phyloP scores from a whole-genome alignment of 2,797 vertebrate genomes.

The Momotus momota region DNA sequence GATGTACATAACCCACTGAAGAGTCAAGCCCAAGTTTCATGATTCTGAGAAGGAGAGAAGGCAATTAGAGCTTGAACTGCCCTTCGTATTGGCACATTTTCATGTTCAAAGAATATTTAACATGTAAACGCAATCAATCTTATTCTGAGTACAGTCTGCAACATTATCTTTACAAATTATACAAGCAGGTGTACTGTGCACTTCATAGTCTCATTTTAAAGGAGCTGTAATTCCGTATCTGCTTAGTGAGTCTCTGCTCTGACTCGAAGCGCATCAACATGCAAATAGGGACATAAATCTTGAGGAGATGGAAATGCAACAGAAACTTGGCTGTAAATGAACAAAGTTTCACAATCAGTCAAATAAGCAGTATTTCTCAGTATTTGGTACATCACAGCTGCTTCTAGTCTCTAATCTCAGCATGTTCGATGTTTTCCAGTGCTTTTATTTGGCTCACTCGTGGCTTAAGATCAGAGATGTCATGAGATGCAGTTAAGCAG shows the following conservation, averaged over 20 bases:
- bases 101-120: background rate
- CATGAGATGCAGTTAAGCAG: background rate
- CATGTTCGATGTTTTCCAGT: background rate
- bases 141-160: background rate
- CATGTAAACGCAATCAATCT: background rate
- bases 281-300: constrained; percentile 26
- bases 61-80: background rate
- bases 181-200: background rate
- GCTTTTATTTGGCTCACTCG: background rate
- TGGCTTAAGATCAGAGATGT: background rate
- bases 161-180: background rate
- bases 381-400: background rate
- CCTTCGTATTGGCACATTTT: background rate
- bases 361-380: background rate
- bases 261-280: constrained; percentile 2
- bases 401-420: constrained; percentile 2
- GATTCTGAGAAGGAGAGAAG: background rate
- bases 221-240: constrained; percentile 18
- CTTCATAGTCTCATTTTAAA: constrained; percentile 32
- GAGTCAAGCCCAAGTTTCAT: background rate
- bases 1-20: background rate
- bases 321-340: constrained; percentile 15
- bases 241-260: background rate
- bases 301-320: background rate
- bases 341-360: background rate